phyloP scores from a whole-genome alignment of 2,113 vertebrate genomes.

The Rhabdornis inornatus region DNA sequence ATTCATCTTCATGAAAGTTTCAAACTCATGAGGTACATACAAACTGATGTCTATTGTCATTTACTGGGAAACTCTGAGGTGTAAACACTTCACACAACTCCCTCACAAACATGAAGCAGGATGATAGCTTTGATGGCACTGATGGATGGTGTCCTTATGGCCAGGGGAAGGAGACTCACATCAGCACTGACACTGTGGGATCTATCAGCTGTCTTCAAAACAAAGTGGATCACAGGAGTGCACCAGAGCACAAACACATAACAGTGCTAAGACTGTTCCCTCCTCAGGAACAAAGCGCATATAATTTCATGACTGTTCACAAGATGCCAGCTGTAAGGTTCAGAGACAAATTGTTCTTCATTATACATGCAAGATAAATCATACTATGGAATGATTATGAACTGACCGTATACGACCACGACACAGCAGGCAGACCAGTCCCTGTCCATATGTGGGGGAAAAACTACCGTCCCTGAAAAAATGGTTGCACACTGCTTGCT shows the following conservation, averaged over 20 bases:
- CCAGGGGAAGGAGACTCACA: neutral
- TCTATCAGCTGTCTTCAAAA: conserved; percentile 7
- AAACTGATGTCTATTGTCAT: conserved; percentile 43
- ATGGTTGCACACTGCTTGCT: neutral
- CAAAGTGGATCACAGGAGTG: neutral
- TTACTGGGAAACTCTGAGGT: conserved; percentile 17
- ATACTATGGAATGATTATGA: neutral
- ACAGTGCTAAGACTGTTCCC: neutral
- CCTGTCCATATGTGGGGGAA: neutral
- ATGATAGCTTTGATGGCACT: conserved; percentile 30
- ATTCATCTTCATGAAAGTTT: conserved; percentile 61
- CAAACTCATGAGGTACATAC: conserved; percentile 24
- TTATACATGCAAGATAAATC: neutral
- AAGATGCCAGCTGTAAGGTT: neutral
- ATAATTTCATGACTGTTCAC: neutral
- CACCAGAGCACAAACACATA: neutral
- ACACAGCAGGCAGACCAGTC: neutral
- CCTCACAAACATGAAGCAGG: neutral
- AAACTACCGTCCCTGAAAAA: neutral
- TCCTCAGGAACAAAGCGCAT: neutral
- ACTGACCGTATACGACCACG: neutral
- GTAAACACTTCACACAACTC: conserved; percentile 13
- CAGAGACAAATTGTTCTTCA: neutral
- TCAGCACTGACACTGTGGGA: neutral
- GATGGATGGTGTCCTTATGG: conserved; percentile 41